Conservation (phyloP, 2,888 invertebrate genomes). For the Callinectes sapidus region DNA sequence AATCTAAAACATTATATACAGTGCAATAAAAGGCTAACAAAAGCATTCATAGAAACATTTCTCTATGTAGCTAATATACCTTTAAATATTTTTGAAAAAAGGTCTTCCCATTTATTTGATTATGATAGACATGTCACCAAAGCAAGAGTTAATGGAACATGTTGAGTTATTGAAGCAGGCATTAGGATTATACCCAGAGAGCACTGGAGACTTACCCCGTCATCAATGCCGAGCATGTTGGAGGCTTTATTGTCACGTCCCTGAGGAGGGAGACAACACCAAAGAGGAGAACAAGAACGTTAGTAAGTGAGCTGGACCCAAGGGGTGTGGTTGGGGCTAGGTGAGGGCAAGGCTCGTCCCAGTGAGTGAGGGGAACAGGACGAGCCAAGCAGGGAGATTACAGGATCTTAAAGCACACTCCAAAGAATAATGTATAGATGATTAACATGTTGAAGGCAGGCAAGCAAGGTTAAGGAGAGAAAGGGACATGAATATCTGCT, state of each 20-base stretch:
- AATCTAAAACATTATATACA: no score
- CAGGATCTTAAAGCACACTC: background rate
- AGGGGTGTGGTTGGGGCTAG: background rate
- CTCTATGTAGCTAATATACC: no score
- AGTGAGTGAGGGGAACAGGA: background rate
- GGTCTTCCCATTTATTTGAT: background rate
- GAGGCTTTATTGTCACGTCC: constrained; percentile 72
- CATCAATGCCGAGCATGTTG: constrained; percentile 75
- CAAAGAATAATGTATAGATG: background rate
- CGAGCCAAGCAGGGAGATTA: background rate
- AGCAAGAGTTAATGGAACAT: background rate
- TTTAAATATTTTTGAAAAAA: background rate
- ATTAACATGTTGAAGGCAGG: background rate
- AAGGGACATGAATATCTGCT: background rate
- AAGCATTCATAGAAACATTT: no score
- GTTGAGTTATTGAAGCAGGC: background rate
- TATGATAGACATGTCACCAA: background rate
- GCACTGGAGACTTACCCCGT: constrained; percentile 74
- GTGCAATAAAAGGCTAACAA: no score
- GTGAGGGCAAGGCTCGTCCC: constrained; percentile 3
- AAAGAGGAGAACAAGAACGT: constrained; percentile 20
- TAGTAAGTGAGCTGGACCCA: background rate
- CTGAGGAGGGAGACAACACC: constrained; percentile 43
- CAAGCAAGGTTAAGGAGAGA: constrained; percentile 13
- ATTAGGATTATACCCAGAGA: background rate